Base-by-base conservation (phyloP, 2,113 vertebrate species). In the Brachypteracias leptosomus region DNA sequence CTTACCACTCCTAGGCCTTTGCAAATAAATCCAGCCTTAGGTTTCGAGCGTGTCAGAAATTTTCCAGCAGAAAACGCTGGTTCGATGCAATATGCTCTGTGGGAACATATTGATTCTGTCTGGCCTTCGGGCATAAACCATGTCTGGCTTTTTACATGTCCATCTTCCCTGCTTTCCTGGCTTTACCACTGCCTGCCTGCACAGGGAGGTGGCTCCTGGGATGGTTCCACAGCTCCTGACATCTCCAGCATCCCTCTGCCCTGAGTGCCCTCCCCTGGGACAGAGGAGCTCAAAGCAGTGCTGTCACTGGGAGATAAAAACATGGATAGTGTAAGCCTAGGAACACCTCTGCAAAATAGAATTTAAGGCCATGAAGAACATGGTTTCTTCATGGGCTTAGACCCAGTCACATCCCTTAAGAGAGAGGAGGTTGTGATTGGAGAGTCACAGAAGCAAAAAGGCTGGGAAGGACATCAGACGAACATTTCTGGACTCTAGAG, bases 11-110 rank as follows among this genome's bases (percentile, higher is more conserved):
- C 72, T 59, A 65, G 85, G 38, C 77, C 83, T 22, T 91, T 87
- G 78, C 62, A 96, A 91, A 95, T 89, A 95, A 91, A 85, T 66
- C 72, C 88, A 85, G 70, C 24, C 42, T 77, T 46, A 25, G 40
- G 47, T 82, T 93, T 88, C 71, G 51, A 78, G 58, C 10, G 3
- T 3, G 16, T 47, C 67, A 91, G 62, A 93, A 91, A 52, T 73
- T 85, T 94, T 75, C 75, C 74, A 44, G 33, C 88, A 87, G 78
- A 89, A 90, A 88, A 49, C 65, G 67, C 62, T 68, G 78, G 94
- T 82, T 55, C 74, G 62, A 68, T 82, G 21, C 35, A 82, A 54
- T 72, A 29, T 40, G 44, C 55, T 89, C 77, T 61, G 55, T 75
- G 66, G 82, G 61, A 90, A 68, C 62, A 22, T 70, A 90, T 66